phyloP scores from a whole-genome alignment of 2,888 invertebrate species.

The Drosophila peninsularis region DNA sequence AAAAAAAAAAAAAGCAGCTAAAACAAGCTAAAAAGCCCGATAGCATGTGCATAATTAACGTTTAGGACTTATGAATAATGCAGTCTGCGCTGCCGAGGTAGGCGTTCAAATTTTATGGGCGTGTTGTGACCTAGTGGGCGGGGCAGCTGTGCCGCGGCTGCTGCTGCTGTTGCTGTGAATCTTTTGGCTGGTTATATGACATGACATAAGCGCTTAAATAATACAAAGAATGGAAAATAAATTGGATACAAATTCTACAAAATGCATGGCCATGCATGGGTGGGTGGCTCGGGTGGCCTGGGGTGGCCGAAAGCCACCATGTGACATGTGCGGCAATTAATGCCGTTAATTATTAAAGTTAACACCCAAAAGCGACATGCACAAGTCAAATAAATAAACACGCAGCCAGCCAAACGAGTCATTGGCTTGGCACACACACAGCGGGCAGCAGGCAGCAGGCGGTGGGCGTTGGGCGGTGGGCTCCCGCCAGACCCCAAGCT shows the following conservation, averaged over 20 bases:
- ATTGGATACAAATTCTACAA: constrained; percentile 35
- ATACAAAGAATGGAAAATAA: constrained; percentile 35
- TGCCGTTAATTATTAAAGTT: constrained; percentile 80
- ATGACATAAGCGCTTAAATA: constrained; percentile 73
- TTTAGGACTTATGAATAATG: constrained; percentile 63
- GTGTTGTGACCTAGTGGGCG: background rate
- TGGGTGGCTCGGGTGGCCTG: background rate
- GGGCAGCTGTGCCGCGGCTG: background rate
- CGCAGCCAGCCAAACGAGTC: constrained; percentile 61
- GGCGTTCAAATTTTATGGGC: constrained; percentile 40
- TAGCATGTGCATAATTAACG: constrained; percentile 48
- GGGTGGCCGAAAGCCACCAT: constrained; percentile 63
- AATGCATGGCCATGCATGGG: constrained; percentile 49
- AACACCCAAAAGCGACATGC: constrained; percentile 81
- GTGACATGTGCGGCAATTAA: constrained; percentile 81
- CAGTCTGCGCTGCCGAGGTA: constrained; percentile 23
- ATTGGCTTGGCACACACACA: constrained; percentile 47
- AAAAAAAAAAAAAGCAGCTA: background rate
- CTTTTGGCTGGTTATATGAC: constrained; percentile 21
- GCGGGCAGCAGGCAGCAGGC: background rate
- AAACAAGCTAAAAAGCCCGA: constrained; percentile 4
- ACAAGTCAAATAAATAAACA: constrained; percentile 81
- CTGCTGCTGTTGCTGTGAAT: constrained; percentile 2
- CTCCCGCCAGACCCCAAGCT: constrained; percentile 6
- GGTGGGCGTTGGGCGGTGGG: background rate